phyloP scores from a whole-genome alignment of 2,113 vertebrate species.

The Hucho hucho region DNA sequence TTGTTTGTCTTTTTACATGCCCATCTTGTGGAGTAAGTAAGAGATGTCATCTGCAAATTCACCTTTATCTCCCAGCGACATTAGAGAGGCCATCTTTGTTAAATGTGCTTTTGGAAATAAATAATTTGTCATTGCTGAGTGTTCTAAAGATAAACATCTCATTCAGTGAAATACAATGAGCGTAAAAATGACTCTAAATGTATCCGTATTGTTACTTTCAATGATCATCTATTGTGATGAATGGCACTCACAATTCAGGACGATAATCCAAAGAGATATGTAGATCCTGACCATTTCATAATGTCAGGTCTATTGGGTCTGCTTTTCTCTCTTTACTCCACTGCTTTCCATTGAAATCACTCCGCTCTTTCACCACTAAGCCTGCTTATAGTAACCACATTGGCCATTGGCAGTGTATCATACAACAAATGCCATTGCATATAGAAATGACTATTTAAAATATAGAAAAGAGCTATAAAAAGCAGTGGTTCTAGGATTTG shows the following conservation, averaged over 20 bases:
- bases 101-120: conserved; percentile 31
- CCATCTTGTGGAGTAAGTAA: conserved; percentile 51
- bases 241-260: conserved; percentile 24
- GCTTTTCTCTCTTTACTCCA: conserved; percentile 20
- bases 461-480: too few species aligned
- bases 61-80: conserved; percentile 40
- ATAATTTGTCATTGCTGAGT: background rate
- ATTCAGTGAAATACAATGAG: conserved; percentile 44
- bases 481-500: conserved; percentile 35
- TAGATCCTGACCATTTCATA: conserved; percentile 70
- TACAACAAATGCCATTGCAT: too few species aligned
- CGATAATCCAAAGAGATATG: conserved; percentile 62
- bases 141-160: conserved; percentile 28
- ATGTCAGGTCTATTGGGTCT: conserved; percentile 57
- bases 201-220: conserved; percentile 40
- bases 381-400: too few species aligned
- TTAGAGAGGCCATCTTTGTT: conserved; percentile 54
- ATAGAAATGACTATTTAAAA: too few species aligned
- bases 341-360: conserved; percentile 40
- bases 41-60: conserved; percentile 68
- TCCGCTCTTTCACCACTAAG: conserved; percentile 31
- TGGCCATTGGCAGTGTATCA: too few species aligned
- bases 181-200: conserved; percentile 37
- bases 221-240: conserved; percentile 34
- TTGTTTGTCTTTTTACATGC: conserved; percentile 32